phyloP scores from a whole-genome alignment of 2,113 vertebrate genomes.

The Junco hyemalis region DNA sequence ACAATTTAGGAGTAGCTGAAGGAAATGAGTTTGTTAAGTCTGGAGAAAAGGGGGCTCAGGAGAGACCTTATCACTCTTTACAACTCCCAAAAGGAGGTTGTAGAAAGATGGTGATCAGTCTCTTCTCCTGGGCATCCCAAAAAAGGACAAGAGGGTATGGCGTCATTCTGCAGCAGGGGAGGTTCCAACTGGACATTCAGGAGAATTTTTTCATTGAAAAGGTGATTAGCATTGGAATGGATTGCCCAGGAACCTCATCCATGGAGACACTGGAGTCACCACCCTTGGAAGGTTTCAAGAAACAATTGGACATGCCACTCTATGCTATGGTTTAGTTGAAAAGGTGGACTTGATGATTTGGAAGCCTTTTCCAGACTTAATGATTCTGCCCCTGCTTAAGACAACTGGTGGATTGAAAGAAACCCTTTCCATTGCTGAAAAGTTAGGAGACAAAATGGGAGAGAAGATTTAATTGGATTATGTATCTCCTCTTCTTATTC shows the following conservation, averaged over 20 bases:
- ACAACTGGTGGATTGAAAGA: not conserved
- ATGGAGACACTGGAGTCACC: not conserved
- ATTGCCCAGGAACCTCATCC: too few relatives aligned
- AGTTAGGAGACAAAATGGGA: not conserved
- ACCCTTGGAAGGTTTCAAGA: not conserved
- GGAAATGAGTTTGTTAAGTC: not conserved
- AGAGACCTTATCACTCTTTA: not conserved
- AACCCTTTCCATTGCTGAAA: not conserved
- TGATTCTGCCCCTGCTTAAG: not conserved
- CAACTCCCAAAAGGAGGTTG: not conserved
- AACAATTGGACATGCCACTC: not conserved
- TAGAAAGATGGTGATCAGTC: accelerated
- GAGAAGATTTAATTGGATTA: not conserved
- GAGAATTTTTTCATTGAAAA: not conserved
- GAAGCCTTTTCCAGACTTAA: not conserved
- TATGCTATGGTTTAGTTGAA: not conserved
- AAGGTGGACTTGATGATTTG: not conserved
- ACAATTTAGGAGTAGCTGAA: not conserved
- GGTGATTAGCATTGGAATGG: not conserved
- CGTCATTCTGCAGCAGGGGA: not conserved
- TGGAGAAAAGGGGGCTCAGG: not conserved
- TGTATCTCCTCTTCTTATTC: not conserved
- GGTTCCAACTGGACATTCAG: not conserved
- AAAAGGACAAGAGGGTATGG: not conserved
- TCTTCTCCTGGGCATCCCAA: not conserved